Percentiles rank a stretch among this genome's conserved stretches.
Evolutionary conservation across 2,888 invertebrate species (phyloP).

Genomic region (Auanema sp.): DNA sequence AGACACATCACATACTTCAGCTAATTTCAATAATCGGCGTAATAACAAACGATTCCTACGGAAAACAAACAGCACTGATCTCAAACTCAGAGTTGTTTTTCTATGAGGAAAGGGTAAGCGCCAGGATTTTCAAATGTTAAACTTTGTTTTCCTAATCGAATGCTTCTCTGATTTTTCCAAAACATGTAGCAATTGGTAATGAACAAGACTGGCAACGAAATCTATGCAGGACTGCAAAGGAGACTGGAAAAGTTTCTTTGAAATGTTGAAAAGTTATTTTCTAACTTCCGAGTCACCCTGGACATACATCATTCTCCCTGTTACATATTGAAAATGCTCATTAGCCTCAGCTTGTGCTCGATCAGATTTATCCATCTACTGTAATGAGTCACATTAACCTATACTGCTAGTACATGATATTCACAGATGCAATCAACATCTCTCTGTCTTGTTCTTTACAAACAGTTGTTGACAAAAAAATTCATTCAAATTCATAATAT

Average conservation of each 20-base stretch:
- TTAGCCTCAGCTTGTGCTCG: neutral
- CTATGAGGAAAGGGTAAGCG: too few relatives aligned
- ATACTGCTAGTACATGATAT: too few relatives aligned
- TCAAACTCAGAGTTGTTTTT: neutral
- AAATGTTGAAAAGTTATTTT: neutral
- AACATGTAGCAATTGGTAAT: too few relatives aligned
- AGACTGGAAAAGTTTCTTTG: neutral
- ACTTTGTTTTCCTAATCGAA: too few relatives aligned
- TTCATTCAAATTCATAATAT: too few relatives aligned
- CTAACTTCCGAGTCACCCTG: slow-evolving; percentile 17
- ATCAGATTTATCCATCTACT: too few relatives aligned
- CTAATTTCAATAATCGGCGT: neutral
- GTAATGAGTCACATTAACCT: too few relatives aligned
- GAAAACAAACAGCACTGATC: neutral
- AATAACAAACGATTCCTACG: neutral
- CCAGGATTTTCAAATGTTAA: too few relatives aligned
- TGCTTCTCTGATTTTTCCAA: too few relatives aligned
- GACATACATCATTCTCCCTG: slow-evolving; percentile 18
- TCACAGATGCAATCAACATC: neutral
- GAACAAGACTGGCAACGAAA: neutral
- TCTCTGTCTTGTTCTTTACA: neutral
- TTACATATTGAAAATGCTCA: neutral
- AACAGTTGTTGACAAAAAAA: neutral
- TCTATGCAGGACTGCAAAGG: slow-evolving; percentile 9
- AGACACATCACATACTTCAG: neutral